Percentiles rank a stretch among this genome's conserved stretches.
Evolutionary conservation across 2,888 invertebrate species (phyloP).

Genomic region (Melieria omissa): DNA sequence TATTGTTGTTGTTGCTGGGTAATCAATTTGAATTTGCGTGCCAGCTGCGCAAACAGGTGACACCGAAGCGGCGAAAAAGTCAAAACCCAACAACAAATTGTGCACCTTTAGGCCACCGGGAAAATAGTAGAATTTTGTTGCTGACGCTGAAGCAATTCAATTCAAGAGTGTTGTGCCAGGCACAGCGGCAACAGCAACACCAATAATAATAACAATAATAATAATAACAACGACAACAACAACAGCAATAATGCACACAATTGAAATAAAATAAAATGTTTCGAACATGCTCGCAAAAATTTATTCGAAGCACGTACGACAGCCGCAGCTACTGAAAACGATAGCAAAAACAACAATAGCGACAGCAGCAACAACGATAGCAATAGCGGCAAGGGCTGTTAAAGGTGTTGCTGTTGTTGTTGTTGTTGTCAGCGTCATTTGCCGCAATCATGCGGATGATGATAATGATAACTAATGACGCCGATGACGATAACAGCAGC

Average conservation of each 20-base stretch:
- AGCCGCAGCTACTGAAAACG: neutral
- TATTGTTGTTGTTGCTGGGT: too few species aligned
- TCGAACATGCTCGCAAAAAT: neutral
- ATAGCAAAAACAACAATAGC: constrained; percentile 19
- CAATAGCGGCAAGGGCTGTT: constrained; percentile 16
- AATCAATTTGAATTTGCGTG: too few species aligned
- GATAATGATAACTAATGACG: neutral
- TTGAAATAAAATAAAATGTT: too few species aligned
- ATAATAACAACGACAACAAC: neutral
- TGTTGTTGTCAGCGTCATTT: neutral
- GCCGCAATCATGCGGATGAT: neutral
- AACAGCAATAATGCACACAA: neutral
- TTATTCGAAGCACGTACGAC: constrained; percentile 19
- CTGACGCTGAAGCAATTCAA: neutral
- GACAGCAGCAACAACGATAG: neutral
- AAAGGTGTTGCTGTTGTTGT: constrained; percentile 19
- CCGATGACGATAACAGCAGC: too few species aligned
- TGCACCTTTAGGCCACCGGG: too few species aligned
- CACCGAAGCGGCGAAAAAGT: too few species aligned
- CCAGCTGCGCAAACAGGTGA: too few species aligned
- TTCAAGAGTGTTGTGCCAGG: constrained; percentile 12
- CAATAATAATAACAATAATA: neutral
- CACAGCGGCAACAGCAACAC: neutral
- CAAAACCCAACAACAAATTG: too few species aligned
- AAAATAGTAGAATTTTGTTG: too few species aligned